Percentiles rank a stretch among this genome's conserved stretches.
phyloP scores from a whole-genome alignment of 2,888 invertebrate species.

The Rhabditoides inermis region DNA sequence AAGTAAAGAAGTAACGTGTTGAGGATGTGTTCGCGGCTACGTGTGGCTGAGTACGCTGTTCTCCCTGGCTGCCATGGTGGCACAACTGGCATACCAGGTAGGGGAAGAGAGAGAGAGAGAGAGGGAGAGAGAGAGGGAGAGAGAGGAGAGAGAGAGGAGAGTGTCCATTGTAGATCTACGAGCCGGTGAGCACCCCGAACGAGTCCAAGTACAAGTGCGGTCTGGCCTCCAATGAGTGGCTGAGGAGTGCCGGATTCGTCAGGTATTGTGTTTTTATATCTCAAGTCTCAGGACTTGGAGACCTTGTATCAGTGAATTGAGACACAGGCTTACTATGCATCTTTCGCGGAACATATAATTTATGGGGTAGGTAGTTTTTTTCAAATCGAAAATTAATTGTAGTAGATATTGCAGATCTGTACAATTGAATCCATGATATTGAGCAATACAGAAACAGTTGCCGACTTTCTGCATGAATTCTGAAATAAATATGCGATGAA shows the following conservation, averaged over 20 bases:
- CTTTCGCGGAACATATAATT: neutral
- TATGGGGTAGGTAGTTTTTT: neutral
- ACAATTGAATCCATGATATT: no score
- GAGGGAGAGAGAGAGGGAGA: conserved; percentile 11
- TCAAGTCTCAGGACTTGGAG: neutral
- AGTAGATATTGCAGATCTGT: conserved; percentile 7
- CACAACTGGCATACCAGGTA: conserved; percentile 29
- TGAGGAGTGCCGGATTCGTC: conserved; percentile 8
- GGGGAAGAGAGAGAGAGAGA: conserved; percentile 14
- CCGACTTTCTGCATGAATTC: no score
- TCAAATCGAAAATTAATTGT: neutral
- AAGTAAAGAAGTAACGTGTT: no score
- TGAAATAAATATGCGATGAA: no score
- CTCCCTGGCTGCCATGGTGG: conserved; percentile 18
- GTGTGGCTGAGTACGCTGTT: conserved; percentile 12
- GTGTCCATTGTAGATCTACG: conserved; percentile 8
- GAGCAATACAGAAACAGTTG: no score
- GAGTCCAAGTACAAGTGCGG: conserved; percentile 1
- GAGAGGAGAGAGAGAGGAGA: conserved; percentile 11
- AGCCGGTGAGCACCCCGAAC: conserved; percentile 4
- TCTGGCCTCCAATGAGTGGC: conserved; percentile 2
- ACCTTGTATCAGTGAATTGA: neutral
- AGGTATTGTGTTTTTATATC: conserved; percentile 3
- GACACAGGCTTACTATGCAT: neutral
- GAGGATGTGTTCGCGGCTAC: no score